Base-by-base conservation (phyloP, 2,888 invertebrate species). In the Cheilosia grossa region DNA sequence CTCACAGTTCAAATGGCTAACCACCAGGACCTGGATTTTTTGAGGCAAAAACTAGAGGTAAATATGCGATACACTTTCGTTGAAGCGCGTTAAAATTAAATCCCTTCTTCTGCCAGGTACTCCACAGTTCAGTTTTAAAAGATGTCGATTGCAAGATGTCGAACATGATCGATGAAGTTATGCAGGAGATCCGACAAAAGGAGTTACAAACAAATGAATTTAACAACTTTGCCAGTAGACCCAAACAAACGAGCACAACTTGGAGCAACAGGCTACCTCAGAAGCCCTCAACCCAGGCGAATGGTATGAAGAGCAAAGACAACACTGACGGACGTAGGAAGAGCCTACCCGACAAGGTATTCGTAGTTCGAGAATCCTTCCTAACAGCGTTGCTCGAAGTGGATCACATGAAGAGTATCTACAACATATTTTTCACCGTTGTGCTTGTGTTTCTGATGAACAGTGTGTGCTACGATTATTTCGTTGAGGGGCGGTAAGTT, bases 361-460 rank as follows among this genome's bases (percentile, higher is more conserved):
- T 97, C 89, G 90, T 93, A n/a, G 90, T 93, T 7, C 93, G 97
- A 85, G 95, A 96, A 90, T 97, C 97, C 0, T 93, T 96, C n/a
- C 92, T 98, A 73, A 97, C 96, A 0, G 96, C 96, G 82, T 93
- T 98, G 24, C 93, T 96, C 88, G 94, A 95, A 89, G 94, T 95
- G 63, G 94, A 94, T 66, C 97, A 98, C 91, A 95, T 98, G 88
- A 94, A 94, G 88, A 96, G 97, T 3, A 95, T 98, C 87, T 97
- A 97, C 91, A 96, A 98, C 90, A 95, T 98, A 87, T 97, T 97
- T 91, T 93, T 96, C 58, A 96, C 95, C 19, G 95, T 96, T 87
- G 92, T 98, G 42, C 93, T 97, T 67, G 93, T 97, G 86, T 93
- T 96, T 64, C 92, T 96, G 73, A 95, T 97, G 88, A 96, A 96